Evolutionary conservation across 2,113 vertebrate genomes (phyloP), one percentile per base, ranked within the genome.

Genomic region (Macaca mulatta): DNA sequence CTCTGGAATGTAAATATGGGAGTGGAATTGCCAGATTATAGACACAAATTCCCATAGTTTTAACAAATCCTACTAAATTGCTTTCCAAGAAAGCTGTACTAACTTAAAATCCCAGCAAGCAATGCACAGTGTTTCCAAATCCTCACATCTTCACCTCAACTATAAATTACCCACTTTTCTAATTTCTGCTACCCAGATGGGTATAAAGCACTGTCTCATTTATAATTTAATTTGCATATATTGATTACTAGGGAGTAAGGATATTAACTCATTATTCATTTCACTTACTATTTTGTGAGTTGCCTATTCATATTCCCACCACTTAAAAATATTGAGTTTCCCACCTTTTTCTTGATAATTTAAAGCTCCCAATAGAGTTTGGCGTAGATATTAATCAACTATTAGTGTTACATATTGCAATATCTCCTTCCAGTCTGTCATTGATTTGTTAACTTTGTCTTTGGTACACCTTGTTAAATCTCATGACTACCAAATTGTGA

Each of bases 1-100:
- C 79, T 94, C 82, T 64, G 83, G 43, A n/a, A 70, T 96, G 70
- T 96, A 87, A 61, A 93, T 94, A 83, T 79, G 35, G 32, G 80
- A 95, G 55, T 96, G 79, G 67, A 95, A 97, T 88, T 90, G 75
- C 45, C 23, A 81, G 84, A 86, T 94, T 75, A 55, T 50, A 61
- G 55, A 94, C 57, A 80, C 93, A 90, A 96, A 96, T 91, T 75
- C 90, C 72, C 85, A 35, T 84, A 55, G 92, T 97, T 97, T 96
- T 94, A 70, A 94, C 90, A 94, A 97, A 94, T 88, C 82, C 77
- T 90, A 64, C 89, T 90, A 96, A 90, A 83, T 83, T 90, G 70
- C 55, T 93, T 93, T 92, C 70, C 48, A 79, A 82, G 93, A 90
- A 30, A 96, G 94, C 52, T 90, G 55, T 88, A 90, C 40, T 23